phyloP scores from a whole-genome alignment of 2,888 invertebrate genomes.

The Campopleginae sp. region DNA sequence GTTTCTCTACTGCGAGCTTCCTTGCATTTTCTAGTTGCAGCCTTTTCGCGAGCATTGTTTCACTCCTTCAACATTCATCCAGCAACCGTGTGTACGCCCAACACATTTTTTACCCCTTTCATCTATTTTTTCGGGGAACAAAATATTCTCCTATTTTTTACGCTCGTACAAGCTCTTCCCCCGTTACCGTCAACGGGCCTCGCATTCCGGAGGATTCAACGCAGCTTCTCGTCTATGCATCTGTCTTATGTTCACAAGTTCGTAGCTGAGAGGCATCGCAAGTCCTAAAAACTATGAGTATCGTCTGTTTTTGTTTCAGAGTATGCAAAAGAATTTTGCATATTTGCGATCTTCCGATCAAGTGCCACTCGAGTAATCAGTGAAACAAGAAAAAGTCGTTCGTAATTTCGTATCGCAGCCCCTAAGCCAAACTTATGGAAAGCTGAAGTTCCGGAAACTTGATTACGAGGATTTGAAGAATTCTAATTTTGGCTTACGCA shows the following conservation, averaged over 20 bases:
- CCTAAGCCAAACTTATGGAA: too few relatives aligned
- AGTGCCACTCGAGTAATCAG: neutral
- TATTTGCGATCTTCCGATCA: too few relatives aligned
- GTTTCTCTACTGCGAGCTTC: neutral
- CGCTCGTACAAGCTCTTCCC: conserved; percentile 41
- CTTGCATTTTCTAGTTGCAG: conserved; percentile 25
- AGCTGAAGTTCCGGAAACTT: too few relatives aligned
- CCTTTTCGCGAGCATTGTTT: conserved; percentile 49
- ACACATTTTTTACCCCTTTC: neutral
- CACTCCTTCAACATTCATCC: conserved; percentile 32
- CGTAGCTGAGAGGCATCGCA: conserved; percentile 19
- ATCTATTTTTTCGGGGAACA: conserved; percentile 13
- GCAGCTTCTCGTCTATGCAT: neutral
- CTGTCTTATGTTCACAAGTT: conserved; percentile 1
- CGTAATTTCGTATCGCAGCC: neutral
- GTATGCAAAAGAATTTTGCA: neutral
- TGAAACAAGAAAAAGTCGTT: neutral
- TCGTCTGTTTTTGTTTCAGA: neutral
- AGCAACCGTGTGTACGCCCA: neutral
- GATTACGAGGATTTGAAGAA: neutral
- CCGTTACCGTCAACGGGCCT: neutral
- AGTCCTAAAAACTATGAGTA: conserved; percentile 7
- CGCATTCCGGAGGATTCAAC: conserved; percentile 36
- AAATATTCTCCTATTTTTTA: neutral
- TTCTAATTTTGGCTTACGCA: neutral